These are phyloP conservation scores for Ctenosaura bakeri DNA, from an alignment of 2,797 vertebrate species.

Conservation along the genomic window DNA sequence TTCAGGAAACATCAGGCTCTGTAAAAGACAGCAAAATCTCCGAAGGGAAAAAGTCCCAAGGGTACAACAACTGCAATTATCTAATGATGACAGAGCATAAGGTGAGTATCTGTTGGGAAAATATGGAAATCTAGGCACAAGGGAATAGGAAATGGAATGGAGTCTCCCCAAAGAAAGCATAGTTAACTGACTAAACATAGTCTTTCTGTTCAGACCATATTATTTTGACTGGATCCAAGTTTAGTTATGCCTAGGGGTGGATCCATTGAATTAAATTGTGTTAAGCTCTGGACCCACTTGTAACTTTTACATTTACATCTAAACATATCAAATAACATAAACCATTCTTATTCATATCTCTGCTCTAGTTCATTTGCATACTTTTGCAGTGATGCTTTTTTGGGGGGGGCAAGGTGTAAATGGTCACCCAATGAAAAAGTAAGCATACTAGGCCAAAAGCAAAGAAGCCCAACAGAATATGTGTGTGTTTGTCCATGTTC, in stretches of 20 bases:
- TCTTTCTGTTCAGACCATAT: too few relatives aligned
- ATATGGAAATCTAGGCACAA: not conserved
- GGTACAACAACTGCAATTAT: too few relatives aligned
- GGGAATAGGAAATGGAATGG: not conserved
- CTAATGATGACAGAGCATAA: too few relatives aligned
- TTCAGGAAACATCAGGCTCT: not conserved
- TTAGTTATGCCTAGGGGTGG: too few relatives aligned
- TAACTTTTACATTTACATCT: too few relatives aligned
- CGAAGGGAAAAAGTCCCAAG: not conserved
- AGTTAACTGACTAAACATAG: not conserved
- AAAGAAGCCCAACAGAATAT: fast-evolving
- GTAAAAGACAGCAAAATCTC: not conserved
- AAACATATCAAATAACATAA: not conserved
- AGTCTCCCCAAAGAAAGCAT: not conserved
- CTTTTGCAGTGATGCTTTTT: not conserved
- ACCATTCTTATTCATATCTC: not conserved
- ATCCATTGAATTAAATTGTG: too few relatives aligned
- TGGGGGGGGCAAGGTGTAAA: not conserved
- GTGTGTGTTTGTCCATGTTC: not conserved
- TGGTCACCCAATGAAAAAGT: not conserved
- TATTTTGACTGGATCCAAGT: too few relatives aligned
- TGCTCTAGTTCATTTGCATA: not conserved
- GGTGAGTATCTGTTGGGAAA: not conserved
- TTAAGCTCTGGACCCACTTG: too few relatives aligned
- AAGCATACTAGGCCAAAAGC: slow-evolving; percentile 27